Evolutionary conservation across 2,888 invertebrate genomes (phyloP).

Genomic region (Drosophila paranaensis): DNA sequence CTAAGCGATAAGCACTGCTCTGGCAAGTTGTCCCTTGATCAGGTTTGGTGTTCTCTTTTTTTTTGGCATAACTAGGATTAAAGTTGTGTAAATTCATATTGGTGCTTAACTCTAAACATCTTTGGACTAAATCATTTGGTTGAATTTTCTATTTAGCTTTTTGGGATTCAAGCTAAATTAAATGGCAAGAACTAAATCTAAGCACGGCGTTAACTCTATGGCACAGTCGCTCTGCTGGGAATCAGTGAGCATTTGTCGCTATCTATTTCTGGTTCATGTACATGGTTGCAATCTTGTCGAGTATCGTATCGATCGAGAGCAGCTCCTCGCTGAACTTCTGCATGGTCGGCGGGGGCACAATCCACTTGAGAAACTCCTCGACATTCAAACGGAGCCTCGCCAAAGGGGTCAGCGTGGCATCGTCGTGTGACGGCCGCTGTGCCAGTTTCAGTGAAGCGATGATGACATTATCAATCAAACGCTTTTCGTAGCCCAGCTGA

Average conservation of each 20-base stretch:
- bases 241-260: conserved; percentile 8
- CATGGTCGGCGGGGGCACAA: conserved; percentile 92
- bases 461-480: conserved; percentile 92
- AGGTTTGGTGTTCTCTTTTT: conserved; percentile 10
- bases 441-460: conserved; percentile 91
- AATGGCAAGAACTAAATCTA: conserved; percentile 74
- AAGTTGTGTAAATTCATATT: conserved; percentile 41
- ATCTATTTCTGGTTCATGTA: conserved; percentile 82
- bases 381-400: conserved; percentile 90
- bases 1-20: conserved; percentile 43
- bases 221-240: conserved; percentile 46
- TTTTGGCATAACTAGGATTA: conserved; percentile 54
- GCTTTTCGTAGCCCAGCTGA: conserved; percentile 90
- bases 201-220: conserved; percentile 53
- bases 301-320: conserved; percentile 91
- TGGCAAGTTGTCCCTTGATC: conserved; percentile 60
- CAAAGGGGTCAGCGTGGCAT: conserved; percentile 86
- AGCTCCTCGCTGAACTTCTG: conserved; percentile 90
- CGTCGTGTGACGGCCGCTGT: conserved; percentile 88
- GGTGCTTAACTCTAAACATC: conserved; percentile 49
- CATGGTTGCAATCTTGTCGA: conserved; percentile 86
- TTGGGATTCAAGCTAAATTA: conserved; percentile 44
- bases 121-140: conserved; percentile 72
- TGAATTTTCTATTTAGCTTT: conserved; percentile 43
- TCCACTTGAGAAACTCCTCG: conserved; percentile 91